Evolutionary conservation across 2,888 invertebrate genomes (phyloP).

Genomic region (Tillus elongatus): DNA sequence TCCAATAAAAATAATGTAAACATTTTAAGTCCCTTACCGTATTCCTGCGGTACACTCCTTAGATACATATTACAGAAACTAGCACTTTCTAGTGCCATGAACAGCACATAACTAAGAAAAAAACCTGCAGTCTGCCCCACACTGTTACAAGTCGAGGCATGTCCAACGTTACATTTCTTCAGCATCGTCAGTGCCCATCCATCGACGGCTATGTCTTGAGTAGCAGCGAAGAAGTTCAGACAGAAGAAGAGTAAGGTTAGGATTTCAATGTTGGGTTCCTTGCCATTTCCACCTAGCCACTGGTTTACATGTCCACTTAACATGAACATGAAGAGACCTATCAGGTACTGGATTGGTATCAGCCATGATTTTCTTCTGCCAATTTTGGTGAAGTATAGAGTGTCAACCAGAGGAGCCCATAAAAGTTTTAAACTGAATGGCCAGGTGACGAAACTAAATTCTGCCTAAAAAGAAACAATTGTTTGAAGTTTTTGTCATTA

Average conservation of each 20-base stretch:
- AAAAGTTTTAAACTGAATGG: constrained; percentile 86
- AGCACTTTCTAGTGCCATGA: constrained; percentile 90
- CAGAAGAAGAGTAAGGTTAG: constrained; percentile 82
- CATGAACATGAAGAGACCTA: constrained; percentile 82
- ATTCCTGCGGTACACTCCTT: constrained; percentile 57
- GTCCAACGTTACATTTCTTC: constrained; percentile 90
- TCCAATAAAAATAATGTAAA: background rate
- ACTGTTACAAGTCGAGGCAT: constrained; percentile 97
- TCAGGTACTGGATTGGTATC: constrained; percentile 86
- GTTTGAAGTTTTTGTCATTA: no score
- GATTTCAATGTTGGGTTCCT: constrained; percentile 59
- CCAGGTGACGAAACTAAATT: constrained; percentile 91
- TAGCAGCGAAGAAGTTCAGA: constrained; percentile 93
- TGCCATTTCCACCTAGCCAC: constrained; percentile 60
- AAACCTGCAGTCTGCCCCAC: constrained; percentile 98
- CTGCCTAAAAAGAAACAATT: constrained; percentile 59
- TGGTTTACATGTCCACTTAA: constrained; percentile 65
- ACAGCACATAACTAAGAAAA: constrained; percentile 92
- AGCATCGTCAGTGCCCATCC: constrained; percentile 99
- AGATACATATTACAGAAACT: constrained; percentile 94
- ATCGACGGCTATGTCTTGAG: constrained; percentile 99
- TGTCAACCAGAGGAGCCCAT: constrained; percentile 98
- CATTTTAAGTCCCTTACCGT: constrained; percentile 48
- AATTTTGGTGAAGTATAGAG: constrained; percentile 71
- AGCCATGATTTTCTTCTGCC: constrained; percentile 94